These are phyloP conservation scores for Virgularia gustaviana DNA, from an alignment of 92 coral and sea anemone species.

Conservation along the genomic window DNA sequence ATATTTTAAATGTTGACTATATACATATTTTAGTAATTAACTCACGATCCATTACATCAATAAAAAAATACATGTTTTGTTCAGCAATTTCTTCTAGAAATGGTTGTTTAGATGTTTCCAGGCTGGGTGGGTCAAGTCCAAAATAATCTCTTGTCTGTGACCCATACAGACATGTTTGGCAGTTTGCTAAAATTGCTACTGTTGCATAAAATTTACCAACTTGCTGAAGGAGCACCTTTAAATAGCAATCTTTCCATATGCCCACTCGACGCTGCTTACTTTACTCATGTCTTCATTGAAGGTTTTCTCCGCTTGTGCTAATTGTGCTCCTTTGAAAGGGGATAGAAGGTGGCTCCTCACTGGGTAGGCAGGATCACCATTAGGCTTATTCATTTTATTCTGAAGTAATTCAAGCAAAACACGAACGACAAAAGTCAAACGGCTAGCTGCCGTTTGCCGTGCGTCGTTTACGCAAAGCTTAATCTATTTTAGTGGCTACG, in stretches of 20 bases:
- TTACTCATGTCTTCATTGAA: constrained; percentile 54
- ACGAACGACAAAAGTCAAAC: too few species aligned
- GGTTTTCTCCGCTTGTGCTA: constrained; percentile 30
- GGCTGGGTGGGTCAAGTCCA: constrained; percentile 32
- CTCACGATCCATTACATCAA: too few species aligned
- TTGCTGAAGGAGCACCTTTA: constrained; percentile 36
- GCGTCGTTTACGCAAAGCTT: too few species aligned
- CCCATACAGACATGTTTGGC: constrained; percentile 52
- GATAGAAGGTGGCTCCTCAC: constrained; percentile 42
- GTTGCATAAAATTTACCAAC: constrained; percentile 42
- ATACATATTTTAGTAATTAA: too few species aligned
- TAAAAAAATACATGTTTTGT: too few species aligned
- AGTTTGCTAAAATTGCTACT: constrained; percentile 34
- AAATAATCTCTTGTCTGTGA: constrained; percentile 43
- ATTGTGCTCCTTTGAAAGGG: constrained; percentile 48
- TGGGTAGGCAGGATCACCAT: constrained; percentile 60
- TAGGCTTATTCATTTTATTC: constrained; percentile 30
- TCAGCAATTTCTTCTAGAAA: too few species aligned
- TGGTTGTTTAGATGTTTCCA: too few species aligned
- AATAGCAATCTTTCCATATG: constrained; percentile 53
- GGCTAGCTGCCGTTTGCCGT: too few species aligned
- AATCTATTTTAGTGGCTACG: too few species aligned
- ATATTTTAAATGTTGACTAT: too few species aligned
- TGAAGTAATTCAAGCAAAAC: too few species aligned
- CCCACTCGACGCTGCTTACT: constrained; percentile 55